A percentile compares a stretch with the other conserved stretches of the same genome.
Evolutionary conservation across 2,113 vertebrate genomes (phyloP).

Genomic region (Catagonus wagneri): DNA sequence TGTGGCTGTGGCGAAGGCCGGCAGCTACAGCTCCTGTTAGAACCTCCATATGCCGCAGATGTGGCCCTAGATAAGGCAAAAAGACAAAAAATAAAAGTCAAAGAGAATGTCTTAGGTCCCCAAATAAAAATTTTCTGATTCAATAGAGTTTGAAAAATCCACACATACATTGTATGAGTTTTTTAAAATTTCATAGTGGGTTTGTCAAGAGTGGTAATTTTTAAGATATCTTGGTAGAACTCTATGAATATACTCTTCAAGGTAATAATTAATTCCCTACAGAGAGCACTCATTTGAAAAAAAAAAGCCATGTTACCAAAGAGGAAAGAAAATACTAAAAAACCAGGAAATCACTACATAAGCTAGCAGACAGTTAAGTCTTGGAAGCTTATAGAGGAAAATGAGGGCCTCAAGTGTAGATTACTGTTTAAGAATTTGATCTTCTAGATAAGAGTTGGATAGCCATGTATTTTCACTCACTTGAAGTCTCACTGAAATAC

Average conservation of each 20-base stretch:
- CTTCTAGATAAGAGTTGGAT: constrained; percentile 70
- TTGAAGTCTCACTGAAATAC: constrained; percentile 67
- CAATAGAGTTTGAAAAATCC: constrained; percentile 76
- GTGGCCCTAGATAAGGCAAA: too few relatives aligned
- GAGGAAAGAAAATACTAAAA: constrained; percentile 83
- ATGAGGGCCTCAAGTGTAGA: constrained; percentile 70
- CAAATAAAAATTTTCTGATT: constrained; percentile 51
- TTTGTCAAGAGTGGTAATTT: constrained; percentile 85
- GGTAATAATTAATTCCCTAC: constrained; percentile 88
- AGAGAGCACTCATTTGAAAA: constrained; percentile 84
- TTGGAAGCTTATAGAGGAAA: constrained; percentile 80
- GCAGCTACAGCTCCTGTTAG: too few relatives aligned
- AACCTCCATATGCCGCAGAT: too few relatives aligned
- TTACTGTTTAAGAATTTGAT: constrained; percentile 81
- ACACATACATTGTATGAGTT: constrained; percentile 74
- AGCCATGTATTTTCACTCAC: constrained; percentile 71
- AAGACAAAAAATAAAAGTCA: background rate
- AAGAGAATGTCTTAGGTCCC: background rate
- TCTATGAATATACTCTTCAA: constrained; percentile 86
- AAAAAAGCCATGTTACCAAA: constrained; percentile 74
- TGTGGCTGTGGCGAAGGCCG: too few relatives aligned
- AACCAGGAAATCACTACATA: constrained; percentile 83
- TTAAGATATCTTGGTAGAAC: constrained; percentile 86
- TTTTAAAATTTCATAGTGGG: constrained; percentile 75
- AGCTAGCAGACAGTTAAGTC: constrained; percentile 85